Evolutionary conservation across 2,113 vertebrate genomes (phyloP).

Genomic region (Alces alces): DNA sequence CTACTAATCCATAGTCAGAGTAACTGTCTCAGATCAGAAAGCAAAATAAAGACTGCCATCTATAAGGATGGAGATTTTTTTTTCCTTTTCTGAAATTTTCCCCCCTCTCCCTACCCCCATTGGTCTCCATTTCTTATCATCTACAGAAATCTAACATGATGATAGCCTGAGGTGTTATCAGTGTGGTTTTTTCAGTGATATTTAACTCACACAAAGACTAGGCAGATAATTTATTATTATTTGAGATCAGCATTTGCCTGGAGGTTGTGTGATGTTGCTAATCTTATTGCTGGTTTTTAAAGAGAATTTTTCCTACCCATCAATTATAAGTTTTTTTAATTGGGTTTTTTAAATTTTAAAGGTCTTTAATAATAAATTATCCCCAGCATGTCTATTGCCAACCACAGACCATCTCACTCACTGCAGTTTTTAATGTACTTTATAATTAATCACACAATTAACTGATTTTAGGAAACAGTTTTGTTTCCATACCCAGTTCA

Average conservation of each 20-base stretch:
- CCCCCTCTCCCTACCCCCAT: not conserved
- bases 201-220: conserved; percentile 48
- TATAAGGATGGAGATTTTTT: not conserved
- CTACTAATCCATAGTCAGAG: not conserved
- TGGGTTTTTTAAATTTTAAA: conserved; percentile 68
- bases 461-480: conserved; percentile 48
- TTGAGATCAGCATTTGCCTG: conserved; percentile 52
- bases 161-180: conserved; percentile 13
- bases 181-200: conserved; percentile 20
- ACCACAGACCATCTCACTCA: conserved; percentile 42
- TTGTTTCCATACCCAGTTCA: not conserved
- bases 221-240: conserved; percentile 57
- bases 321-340: conserved; percentile 51
- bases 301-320: conserved; percentile 33
- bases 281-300: conserved; percentile 50
- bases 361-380: conserved; percentile 69
- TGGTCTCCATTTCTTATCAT: not conserved
- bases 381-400: conserved; percentile 65
- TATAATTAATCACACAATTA: conserved; percentile 64
- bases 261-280: conserved; percentile 52
- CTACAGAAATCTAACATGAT: not conserved
- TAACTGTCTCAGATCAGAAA: not conserved
- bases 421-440: conserved; percentile 67
- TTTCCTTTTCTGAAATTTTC: not conserved
- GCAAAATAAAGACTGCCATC: not conserved